These are phyloP conservation scores for Corythaeola cristata DNA, from an alignment of 2,113 vertebrate genomes.

Conservation along the genomic window DNA sequence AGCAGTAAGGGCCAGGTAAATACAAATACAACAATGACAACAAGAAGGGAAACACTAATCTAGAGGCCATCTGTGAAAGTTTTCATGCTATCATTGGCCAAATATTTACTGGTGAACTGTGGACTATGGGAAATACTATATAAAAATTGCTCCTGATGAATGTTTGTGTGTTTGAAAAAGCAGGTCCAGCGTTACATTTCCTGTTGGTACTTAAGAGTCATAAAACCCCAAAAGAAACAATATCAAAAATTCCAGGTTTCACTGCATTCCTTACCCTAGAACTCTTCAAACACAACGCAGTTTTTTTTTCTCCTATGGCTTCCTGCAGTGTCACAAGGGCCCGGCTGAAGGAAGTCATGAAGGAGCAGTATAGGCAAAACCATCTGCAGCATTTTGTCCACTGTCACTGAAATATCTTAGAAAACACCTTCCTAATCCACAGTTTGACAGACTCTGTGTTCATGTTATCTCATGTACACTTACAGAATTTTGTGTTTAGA, in stretches of 20 bases:
- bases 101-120: neutral
- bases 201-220: neutral
- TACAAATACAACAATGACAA: neutral
- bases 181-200: neutral
- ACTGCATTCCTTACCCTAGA: neutral
- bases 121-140: neutral
- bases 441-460: neutral
- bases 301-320: neutral
- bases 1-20: neutral
- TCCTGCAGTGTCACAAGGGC: neutral
- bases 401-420: neutral
- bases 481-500: neutral
- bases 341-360: neutral
- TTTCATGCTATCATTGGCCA: neutral
- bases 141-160: neutral
- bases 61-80: neutral
- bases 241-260: neutral
- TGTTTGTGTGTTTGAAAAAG: neutral
- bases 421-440: neutral
- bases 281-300: neutral
- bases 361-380: neutral
- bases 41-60: neutral
- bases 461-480: neutral
- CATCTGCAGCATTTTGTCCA: neutral
- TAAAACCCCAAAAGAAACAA: neutral